Conservation (phyloP, 2,113 vertebrate species). For the Channa argus region DNA sequence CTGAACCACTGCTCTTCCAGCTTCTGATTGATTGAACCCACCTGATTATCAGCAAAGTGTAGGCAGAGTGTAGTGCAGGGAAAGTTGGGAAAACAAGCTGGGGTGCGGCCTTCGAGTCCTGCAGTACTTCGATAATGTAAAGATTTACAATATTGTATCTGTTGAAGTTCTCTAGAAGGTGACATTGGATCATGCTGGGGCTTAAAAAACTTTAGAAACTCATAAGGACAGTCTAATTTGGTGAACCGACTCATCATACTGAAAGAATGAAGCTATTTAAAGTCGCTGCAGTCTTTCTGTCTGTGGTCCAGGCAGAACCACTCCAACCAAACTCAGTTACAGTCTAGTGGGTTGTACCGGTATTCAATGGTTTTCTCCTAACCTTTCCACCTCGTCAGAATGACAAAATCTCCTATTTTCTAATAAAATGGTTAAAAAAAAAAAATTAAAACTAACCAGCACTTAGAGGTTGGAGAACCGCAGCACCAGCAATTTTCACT, state of each 20-base stretch:
- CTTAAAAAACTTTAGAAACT: constrained; percentile 16
- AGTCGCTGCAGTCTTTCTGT: no score
- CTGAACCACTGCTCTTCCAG: no score
- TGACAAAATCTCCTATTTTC: background rate
- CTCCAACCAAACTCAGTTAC: background rate
- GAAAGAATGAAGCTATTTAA: constrained; percentile 2
- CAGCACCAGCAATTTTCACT: no score
- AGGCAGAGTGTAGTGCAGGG: no score
- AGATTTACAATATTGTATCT: background rate
- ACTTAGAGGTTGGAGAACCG: no score
- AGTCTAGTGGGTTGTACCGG: background rate
- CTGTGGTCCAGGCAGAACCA: no score
- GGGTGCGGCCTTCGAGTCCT: no score
- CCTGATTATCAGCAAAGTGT: no score
- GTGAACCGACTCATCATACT: constrained; percentile 3
- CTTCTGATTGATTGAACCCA: no score
- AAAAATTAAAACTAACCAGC: no score
- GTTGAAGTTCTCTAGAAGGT: background rate
- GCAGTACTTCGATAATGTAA: background rate
- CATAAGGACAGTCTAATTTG: background rate
- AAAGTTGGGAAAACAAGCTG: no score
- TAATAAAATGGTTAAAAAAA: background rate
- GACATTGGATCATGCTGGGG: background rate
- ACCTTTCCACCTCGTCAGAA: background rate
- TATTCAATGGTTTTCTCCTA: background rate